phyloP scores from a whole-genome alignment of 2,113 vertebrate species.

The Coryphaenoides rupestris region DNA sequence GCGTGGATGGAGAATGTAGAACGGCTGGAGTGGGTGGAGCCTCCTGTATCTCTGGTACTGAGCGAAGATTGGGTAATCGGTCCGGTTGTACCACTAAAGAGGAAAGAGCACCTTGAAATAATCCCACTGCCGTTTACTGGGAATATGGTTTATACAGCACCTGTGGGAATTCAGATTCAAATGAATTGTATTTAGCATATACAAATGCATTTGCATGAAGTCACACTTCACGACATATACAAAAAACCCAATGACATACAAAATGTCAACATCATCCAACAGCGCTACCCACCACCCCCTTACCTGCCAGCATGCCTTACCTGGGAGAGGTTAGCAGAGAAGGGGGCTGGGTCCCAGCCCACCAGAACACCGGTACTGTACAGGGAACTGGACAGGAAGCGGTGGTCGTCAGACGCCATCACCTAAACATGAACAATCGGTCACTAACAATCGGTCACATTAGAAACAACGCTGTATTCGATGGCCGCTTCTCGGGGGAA shows the following conservation, averaged over 20 bases:
- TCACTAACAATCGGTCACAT: too few species aligned
- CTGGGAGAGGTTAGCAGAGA: conserved; percentile 70
- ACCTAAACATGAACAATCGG: conserved; percentile 47
- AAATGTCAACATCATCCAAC: too few species aligned
- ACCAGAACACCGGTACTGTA: conserved; percentile 74
- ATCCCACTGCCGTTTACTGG: too few species aligned
- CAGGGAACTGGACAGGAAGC: conserved; percentile 74
- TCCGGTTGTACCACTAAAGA: conserved; percentile 73
- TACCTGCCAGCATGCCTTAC: conserved; percentile 42
- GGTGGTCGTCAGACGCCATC: conserved; percentile 74
- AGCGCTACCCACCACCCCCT: neutral
- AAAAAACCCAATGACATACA: too few species aligned
- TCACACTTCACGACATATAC: too few species aligned
- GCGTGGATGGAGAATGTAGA: conserved; percentile 76
- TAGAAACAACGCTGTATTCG: too few species aligned
- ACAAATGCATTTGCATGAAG: too few species aligned
- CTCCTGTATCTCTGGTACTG: conserved; percentile 73
- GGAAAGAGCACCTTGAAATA: neutral
- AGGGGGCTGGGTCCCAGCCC: conserved; percentile 79
- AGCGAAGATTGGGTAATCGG: conserved; percentile 77
- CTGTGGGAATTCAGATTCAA: too few species aligned
- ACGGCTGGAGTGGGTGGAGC: conserved; percentile 72
- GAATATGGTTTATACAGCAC: too few species aligned
- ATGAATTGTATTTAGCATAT: too few species aligned
- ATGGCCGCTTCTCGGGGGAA: too few species aligned